These are phyloP conservation scores for Tyria jacobaeae DNA, from an alignment of 2,888 invertebrate genomes.

Conservation along the genomic window DNA sequence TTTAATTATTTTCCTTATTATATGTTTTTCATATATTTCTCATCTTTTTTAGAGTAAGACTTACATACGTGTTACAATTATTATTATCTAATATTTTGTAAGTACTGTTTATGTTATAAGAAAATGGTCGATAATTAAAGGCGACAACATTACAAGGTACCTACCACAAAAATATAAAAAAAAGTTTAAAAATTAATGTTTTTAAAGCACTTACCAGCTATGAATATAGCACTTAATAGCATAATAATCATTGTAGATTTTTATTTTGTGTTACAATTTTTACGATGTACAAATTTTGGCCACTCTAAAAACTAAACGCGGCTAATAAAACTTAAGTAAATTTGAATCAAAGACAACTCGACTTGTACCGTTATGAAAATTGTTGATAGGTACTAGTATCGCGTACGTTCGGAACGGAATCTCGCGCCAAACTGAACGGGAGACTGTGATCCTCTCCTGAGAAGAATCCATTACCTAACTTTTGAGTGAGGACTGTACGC, in stretches of 20 bases:
- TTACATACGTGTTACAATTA: no score
- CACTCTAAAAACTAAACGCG: neutral
- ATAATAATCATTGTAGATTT: conserved; percentile 35
- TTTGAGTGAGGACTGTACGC: conserved; percentile 19
- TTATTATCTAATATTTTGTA: no score
- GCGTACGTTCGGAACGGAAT: conserved; percentile 48
- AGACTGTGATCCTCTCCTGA: conserved; percentile 20
- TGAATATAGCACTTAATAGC: conserved; percentile 39
- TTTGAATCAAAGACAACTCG: neutral
- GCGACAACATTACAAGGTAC: no score
- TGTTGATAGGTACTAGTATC: conserved; percentile 12
- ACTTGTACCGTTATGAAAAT: conserved; percentile 11
- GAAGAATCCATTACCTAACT: conserved; percentile 33
- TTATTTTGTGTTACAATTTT: conserved; percentile 1
- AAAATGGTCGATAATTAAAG: no score
- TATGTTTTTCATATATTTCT: neutral
- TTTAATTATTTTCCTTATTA: no score
- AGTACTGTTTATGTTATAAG: neutral
- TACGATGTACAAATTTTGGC: neutral
- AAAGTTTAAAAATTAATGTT: no score
- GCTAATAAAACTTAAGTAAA: neutral
- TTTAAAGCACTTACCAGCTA: conserved; percentile 42
- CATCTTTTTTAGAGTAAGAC: neutral
- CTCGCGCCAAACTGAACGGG: conserved; percentile 55
- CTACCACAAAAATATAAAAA: neutral